Evolutionary conservation across 2,797 vertebrate species (phyloP).

Genomic region (Limosa lapponica): DNA sequence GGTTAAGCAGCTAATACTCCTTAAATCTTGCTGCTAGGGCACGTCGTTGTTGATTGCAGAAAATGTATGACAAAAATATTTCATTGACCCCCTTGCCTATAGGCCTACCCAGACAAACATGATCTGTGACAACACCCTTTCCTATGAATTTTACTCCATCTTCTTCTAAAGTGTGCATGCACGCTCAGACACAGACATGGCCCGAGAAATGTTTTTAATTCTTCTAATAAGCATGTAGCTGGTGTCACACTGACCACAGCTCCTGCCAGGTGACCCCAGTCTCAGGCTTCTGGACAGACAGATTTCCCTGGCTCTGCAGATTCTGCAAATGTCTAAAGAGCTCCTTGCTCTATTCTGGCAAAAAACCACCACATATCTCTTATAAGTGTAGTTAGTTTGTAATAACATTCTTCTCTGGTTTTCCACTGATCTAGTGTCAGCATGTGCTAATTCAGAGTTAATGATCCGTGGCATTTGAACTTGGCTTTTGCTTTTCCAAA

Average conservation of each 20-base stretch:
- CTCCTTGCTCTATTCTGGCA: background rate
- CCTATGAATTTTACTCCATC: background rate
- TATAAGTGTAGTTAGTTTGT: background rate
- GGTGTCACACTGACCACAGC: background rate
- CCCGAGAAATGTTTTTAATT: background rate
- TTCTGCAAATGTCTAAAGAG: background rate
- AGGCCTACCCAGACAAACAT: background rate
- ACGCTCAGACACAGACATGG: background rate
- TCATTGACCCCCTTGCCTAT: background rate
- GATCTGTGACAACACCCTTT: background rate
- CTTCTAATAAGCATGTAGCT: background rate
- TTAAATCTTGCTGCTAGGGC: background rate
- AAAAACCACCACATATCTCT: accelerated
- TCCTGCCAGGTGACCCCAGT: background rate
- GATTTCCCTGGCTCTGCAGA: background rate
- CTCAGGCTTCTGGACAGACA: background rate
- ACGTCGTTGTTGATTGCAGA: background rate
- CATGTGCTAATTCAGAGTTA: background rate
- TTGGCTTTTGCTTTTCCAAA: background rate
- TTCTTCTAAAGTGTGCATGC: background rate
- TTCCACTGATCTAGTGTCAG: background rate
- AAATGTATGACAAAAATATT: background rate
- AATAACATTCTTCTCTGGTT: background rate
- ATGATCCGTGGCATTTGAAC: background rate
- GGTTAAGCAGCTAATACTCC: background rate